phyloP scores from a whole-genome alignment of 2,888 invertebrate species.

The Sesia apiformis region DNA sequence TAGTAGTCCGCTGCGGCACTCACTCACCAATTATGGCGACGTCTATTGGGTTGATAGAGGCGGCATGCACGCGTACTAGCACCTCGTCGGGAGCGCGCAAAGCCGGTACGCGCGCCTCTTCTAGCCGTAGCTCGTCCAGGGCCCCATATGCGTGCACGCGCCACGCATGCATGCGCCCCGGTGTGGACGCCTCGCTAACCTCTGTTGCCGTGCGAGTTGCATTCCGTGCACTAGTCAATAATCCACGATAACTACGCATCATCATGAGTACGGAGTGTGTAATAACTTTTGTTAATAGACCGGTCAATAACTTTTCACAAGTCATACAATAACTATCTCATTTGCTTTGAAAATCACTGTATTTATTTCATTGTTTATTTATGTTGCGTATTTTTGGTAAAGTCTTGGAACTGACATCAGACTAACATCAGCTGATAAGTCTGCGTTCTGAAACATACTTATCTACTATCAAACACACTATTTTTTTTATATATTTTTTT shows the following conservation, averaged over 20 bases:
- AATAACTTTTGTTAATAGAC: no score
- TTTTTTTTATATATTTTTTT: no score
- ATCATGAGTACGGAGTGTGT: no score
- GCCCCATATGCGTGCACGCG: slow-evolving; percentile 87
- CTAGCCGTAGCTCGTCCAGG: slow-evolving; percentile 75
- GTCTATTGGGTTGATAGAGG: slow-evolving; percentile 96
- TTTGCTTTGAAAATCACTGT: no score
- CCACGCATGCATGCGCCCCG: slow-evolving; percentile 83
- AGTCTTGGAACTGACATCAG: no score
- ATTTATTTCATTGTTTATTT: no score
- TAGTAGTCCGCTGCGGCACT: not conserved
- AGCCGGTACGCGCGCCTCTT: slow-evolving; percentile 78
- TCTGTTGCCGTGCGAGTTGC: not conserved
- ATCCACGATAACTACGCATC: not conserved
- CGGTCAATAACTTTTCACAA: no score
- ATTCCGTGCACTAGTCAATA: not conserved
- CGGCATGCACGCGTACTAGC: slow-evolving; percentile 85
- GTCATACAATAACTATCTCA: no score
- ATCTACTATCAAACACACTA: no score
- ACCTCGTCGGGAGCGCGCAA: slow-evolving; percentile 83
- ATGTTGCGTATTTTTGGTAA: no score
- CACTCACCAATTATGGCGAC: slow-evolving; percentile 83
- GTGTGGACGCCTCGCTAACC: not conserved
- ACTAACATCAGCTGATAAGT: no score
- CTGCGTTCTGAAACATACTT: no score